Evolutionary conservation across 2,888 invertebrate species (phyloP), one percentile per base, ranked within the genome.

Genomic region (Stenodera caucasica): DNA sequence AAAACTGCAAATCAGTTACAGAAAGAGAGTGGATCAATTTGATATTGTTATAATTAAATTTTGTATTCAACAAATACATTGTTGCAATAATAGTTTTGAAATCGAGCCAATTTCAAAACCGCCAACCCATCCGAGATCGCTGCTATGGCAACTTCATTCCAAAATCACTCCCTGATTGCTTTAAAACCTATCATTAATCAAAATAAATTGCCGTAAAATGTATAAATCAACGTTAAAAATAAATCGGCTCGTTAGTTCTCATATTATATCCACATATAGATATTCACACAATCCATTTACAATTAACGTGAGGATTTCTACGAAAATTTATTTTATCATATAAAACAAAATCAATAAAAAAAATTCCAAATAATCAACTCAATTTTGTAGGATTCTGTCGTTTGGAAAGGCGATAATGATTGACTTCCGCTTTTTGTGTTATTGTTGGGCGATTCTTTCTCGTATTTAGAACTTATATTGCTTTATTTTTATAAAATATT

Each of bases 151-250:
- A 58, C 45, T 62, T 56, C 62, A 62, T 62, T 62, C 51, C 32
- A 58, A 62, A 62, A 62, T 62, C 58, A 55, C 18, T 29, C 40
- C 49, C 30, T 45, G 45, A 59, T 45, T 53, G 11, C 53, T 29
- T 49, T 54, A 37, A 63, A 68, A 66, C 65, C 66, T 68, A 66
- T 65, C 68, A 68, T 70, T 70, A 70, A 70, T 70, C 70, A 70
- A 67, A 70, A 68, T 58, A 64, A 70, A 70, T 68, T 62, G 63
- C 67, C 58, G 55, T 58, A 64, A 68, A 70, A 70, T 68, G 65
- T 61, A 70, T 70, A 70, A 70, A 70, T 70, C 70, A 70, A 62
- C 60, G 68, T 66, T 63, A 58, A 65, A 65, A 57, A 70, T 67
- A 67, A 70, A 70, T 68, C 65, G 68, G 62, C 63, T 66, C 65